These are phyloP conservation scores for Limnothrissa miodon DNA, from an alignment of 2,113 vertebrate species.

Conservation along the genomic window DNA sequence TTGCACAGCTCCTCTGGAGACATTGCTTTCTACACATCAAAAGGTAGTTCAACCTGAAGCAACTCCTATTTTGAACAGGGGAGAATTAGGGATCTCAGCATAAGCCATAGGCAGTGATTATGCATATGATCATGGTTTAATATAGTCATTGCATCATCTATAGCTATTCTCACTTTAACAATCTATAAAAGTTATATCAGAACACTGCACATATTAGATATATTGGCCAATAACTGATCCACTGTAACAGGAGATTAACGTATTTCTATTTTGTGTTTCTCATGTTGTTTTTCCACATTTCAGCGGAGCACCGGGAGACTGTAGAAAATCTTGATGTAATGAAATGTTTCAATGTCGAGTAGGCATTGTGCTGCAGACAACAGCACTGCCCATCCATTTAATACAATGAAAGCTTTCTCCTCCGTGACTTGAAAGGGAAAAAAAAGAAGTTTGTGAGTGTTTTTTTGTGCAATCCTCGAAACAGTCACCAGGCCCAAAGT, in stretches of 20 bases:
- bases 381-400: not conserved
- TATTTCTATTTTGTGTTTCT: not conserved
- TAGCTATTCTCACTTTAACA: not conserved
- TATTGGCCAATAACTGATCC: not conserved
- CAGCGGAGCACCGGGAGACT: not conserved
- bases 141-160: not conserved
- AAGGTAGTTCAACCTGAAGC: not conserved
- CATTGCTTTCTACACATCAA: not conserved
- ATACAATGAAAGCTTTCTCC: not conserved
- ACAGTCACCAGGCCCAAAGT: constrained; percentile 4
- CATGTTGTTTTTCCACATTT: not conserved
- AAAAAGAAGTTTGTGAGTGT: not conserved
- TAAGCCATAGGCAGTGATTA: not conserved
- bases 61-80: not conserved
- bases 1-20: not conserved
- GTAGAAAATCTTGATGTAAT: not conserved
- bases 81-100: not conserved
- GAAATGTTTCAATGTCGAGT: not conserved
- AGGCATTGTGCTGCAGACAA: not conserved
- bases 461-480: constrained; percentile 26
- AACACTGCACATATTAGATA: not conserved
- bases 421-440: not conserved
- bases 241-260: not conserved
- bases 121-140: not conserved
- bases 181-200: not conserved